Evolutionary conservation across 2,888 invertebrate genomes (phyloP), one percentile per base, ranked within the genome.

Genomic region (Meloe dianella): DNA sequence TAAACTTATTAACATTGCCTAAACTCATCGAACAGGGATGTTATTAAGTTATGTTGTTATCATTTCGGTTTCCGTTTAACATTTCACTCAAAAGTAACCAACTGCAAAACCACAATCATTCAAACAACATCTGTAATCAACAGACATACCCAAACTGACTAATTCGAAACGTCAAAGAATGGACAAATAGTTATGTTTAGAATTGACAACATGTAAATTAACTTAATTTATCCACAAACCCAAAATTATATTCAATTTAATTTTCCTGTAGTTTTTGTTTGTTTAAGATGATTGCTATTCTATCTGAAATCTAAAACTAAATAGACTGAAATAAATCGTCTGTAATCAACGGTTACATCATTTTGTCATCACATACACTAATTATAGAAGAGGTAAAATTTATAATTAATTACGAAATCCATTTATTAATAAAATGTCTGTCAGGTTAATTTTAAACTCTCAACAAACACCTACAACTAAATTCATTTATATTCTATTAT

Each of bases 1-100:
- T 71, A 71, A 71, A 73, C 70, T 65, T 69, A 71, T 71, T 71
- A 73, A 63, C 67, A 63, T 68, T 68, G 66, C 68, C 66, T 68
- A 68, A 68, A 68, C 63, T 65, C 66, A 66, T 68, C 68, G 68
- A 68, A 68, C 64, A 51, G 68, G 68, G 65, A 65, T 51, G 61
- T 68, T 68, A 68, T 68, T 68, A 66, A 68, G 66, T 68, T 68
- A 68, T 68, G 66, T 66, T 68, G 68, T 68, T 66, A 66, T 68
- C 66, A 68, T 68, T 68, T 68, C 56, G 68, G 65, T 65, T 60
- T 68, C 65, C 62, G 65, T 66, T 68, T 63, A 66, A 66, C 64
- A 64, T 68, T 64, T 67, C 60, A 56, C 41, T 60, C 66, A 61
- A 58, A 64, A 67, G 61, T 67, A 51, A 24, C 62, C 61, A 20